A percentile compares a stretch with the other conserved stretches of the same genome.
Conservation (phyloP, 2,113 vertebrate genomes). For the Malurus melanocephalus region DNA sequence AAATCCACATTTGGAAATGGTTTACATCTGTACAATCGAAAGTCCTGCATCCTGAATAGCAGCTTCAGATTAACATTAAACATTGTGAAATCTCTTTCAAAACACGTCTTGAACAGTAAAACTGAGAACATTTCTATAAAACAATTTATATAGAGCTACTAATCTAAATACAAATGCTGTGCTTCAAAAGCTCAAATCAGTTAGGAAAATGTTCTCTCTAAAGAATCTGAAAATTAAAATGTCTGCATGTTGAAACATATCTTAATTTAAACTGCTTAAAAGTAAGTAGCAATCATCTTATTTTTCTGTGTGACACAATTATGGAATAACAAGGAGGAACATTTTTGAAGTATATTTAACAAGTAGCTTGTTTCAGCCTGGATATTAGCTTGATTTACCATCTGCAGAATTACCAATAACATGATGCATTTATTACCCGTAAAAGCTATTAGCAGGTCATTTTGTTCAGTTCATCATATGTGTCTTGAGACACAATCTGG, state of each 20-base stretch:
- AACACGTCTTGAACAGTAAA: conserved; percentile 20
- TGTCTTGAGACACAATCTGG: conserved; percentile 89
- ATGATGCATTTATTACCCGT: conserved; percentile 88
- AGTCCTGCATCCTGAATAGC: conserved; percentile 5
- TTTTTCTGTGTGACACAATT: conserved; percentile 66
- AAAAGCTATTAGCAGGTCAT: conserved; percentile 89
- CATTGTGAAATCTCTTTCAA: conserved; percentile 49
- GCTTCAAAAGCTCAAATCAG: conserved; percentile 49
- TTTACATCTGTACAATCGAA: not conserved
- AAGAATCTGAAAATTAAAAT: conserved; percentile 73
- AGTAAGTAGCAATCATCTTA: conserved; percentile 66
- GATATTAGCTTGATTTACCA: conserved; percentile 87
- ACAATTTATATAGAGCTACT: conserved; percentile 17
- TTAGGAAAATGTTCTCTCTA: conserved; percentile 53
- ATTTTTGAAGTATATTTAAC: conserved; percentile 81
- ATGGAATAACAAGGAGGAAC: conserved; percentile 71
- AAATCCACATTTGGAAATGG: not conserved
- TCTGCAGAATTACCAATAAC: conserved; percentile 88
- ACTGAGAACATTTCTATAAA: conserved; percentile 2
- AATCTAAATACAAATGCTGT: conserved; percentile 63
- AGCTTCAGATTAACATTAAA: conserved; percentile 39
- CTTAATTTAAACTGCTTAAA: conserved; percentile 72
- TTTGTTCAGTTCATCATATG: conserved; percentile 88
- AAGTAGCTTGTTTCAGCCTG: conserved; percentile 81
- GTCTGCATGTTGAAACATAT: conserved; percentile 59